phyloP scores from a whole-genome alignment of 2,888 invertebrate genomes.

The Parascotia fuliginaria region DNA sequence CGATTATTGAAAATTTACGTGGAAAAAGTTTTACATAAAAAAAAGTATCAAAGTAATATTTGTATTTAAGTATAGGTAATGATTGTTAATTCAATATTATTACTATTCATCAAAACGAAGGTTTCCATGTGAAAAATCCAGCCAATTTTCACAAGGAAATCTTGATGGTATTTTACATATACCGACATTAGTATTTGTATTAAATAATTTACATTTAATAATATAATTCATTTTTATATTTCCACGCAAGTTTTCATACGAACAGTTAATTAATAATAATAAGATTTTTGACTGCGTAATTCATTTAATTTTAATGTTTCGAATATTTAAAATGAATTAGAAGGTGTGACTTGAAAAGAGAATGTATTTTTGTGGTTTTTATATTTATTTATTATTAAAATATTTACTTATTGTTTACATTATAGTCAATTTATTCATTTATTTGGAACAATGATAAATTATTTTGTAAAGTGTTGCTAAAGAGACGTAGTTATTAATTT shows the following conservation, averaged over 20 bases:
- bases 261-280: conserved; percentile 46
- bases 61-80: not conserved
- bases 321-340: conserved; percentile 31
- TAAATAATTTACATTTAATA: not conserved
- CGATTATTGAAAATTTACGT: conserved; percentile 49
- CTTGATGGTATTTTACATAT: conserved; percentile 4
- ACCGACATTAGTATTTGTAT: conserved; percentile 5
- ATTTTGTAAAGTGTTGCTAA: conserved; percentile 67
- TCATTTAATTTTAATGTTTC: conserved; percentile 43
- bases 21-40: conserved; percentile 24
- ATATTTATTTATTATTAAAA: conserved; percentile 16
- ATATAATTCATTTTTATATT: conserved; percentile 7
- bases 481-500: conserved; percentile 56
- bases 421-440: conserved; percentile 8
- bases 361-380: conserved; percentile 47
- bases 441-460: conserved; percentile 13
- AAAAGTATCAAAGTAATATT: conserved; percentile 3
- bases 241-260: conserved; percentile 44
- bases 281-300: conserved; percentile 58
- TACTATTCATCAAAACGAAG: conserved; percentile 3
- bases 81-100: not conserved
- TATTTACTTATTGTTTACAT: conserved; percentile 2
- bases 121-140: conserved; percentile 70
- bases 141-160: conserved; percentile 72
- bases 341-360: conserved; percentile 29